Evolutionary conservation across 1,140 invertebrate species (phyloP), one percentile per base, ranked within the genome.

Genomic region (Samia ricini): DNA sequence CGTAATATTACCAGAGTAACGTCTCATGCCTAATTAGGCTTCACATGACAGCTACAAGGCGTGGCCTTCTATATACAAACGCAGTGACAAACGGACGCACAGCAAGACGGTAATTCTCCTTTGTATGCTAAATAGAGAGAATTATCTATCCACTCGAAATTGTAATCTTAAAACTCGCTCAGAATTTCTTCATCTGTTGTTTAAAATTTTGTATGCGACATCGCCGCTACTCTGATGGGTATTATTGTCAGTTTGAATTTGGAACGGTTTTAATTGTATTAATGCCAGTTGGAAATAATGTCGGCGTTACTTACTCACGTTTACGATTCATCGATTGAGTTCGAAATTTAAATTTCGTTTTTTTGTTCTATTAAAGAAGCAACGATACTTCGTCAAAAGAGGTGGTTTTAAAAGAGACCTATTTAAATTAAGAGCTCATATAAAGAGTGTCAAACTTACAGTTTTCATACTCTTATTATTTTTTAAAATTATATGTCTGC

Each of bases 91-190:
- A 84, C 82, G 77, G 68, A 87, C 84, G 74, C 79, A 83, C 76
- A 78, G 70, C 76, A 60, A 68, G 77, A 80, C 82, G 78, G 84
- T 85, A 86, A 86, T 88, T 81, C 83, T 83, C 85, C 83, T 88
- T 86, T 86, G 85, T 88, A 88, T 88, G 85, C 85, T 84, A 88
- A 69, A 88, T 83, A 80, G 72, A 75, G 72, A 75, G 83, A 88
- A 86, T 88, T 85, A 88, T 88, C 85, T 86, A 86, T 83, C 79
- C 73, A 71, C 76, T 83, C 77, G 72, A 86, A 88, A 88, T 88
- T 84, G 81, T 88, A 88, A 88, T 88, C 85, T 88, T 78, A 72
- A 79, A 85, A 84, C 85, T 80, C 60, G 83, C 79, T 82, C 79
- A 80, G 76, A 85, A 83, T 88, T 88, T 86, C 85, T 88, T 84